phyloP scores from a whole-genome alignment of 2,797 vertebrate genomes.

The Acanthopagrus latus region DNA sequence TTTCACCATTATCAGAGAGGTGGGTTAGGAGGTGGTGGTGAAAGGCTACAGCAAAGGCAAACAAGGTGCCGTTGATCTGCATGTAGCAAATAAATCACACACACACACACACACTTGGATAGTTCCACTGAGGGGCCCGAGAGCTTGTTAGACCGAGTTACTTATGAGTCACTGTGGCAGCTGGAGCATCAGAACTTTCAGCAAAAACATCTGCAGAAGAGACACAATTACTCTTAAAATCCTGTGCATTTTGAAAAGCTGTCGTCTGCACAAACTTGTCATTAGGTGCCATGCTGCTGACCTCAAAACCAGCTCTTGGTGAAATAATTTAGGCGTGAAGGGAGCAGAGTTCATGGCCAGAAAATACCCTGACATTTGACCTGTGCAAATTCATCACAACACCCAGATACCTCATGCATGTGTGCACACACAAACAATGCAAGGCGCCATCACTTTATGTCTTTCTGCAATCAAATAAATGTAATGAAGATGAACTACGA shows the following conservation, averaged over 20 bases:
- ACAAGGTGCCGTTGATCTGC: neutral
- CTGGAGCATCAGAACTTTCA: neutral
- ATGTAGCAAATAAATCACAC: neutral
- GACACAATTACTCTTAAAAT: constrained; percentile 4
- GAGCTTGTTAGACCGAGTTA: constrained; percentile 12
- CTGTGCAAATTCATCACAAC: constrained; percentile 45
- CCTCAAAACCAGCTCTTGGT: constrained; percentile 29
- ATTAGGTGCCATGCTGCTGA: constrained; percentile 23
- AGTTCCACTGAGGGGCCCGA: constrained; percentile 3
- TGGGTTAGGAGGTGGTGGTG: neutral
- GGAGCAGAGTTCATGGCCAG: constrained; percentile 33
- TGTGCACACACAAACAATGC: neutral
- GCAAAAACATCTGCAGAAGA: constrained; percentile 46
- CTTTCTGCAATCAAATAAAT: neutral
- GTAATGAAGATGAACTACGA: neutral
- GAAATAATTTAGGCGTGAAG: constrained; percentile 39
- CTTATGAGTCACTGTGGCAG: constrained; percentile 12
- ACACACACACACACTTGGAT: neutral
- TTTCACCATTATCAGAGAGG: constrained; percentile 32
- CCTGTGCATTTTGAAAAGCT: constrained; percentile 13
- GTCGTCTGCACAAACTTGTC: constrained; percentile 22
- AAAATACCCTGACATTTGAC: constrained; percentile 55
- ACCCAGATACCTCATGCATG: constrained; percentile 6
- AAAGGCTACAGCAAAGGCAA: neutral
- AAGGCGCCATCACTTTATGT: neutral